Base-by-base conservation (phyloP, 2,113 vertebrate genomes). In the Pongo abelii region DNA sequence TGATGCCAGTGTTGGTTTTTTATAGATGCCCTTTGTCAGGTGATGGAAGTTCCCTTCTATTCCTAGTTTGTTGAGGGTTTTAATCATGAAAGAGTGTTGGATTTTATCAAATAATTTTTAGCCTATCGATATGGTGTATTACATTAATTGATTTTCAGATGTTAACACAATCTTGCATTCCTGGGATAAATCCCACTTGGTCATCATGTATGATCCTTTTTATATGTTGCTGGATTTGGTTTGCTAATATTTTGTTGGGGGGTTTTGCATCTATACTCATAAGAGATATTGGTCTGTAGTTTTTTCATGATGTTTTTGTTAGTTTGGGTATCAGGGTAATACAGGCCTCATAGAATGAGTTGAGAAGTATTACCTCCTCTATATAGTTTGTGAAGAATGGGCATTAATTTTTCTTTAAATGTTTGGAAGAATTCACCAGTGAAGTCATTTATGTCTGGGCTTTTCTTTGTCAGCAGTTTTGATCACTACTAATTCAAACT, bases 381-480 rank as follows among this genome's bases (percentile, higher is more conserved):
- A 23, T 85, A 40, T 81, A 59, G 78, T 89, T 94, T 96, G 87
- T 64, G 94, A 96, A 67, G 38, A 38, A 75, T 23, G 50, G 6
- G 35, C 35, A 78, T 94, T 97, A 84, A 75, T 74, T 91, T 5
- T 92, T 96, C 55, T 91, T 94, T 91, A 96, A 95, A 64, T 84
- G 32, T 94, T 97, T 90, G 55, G 52, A 93, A 91, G 13, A 92
- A 86, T 96, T 92, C 32, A 90, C 40, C 84, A 84, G 48, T 67
- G 70, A 93, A 94, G 74, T 67, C 79, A 46, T 93, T 46, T 84
- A 16, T 91, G n/a, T 50, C 87, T 78, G 40, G 20, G 57, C 32
- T 93, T 94, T 94, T 93, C 75, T 95, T 92, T 57, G 52, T 69
- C 57, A n/a, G 12, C 79, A 80, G 40, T 78, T 97, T 95, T 94